These are phyloP conservation scores for Botrylloides violaceus DNA, from an alignment of 23 tunicate genomes.

Conservation along the genomic window DNA sequence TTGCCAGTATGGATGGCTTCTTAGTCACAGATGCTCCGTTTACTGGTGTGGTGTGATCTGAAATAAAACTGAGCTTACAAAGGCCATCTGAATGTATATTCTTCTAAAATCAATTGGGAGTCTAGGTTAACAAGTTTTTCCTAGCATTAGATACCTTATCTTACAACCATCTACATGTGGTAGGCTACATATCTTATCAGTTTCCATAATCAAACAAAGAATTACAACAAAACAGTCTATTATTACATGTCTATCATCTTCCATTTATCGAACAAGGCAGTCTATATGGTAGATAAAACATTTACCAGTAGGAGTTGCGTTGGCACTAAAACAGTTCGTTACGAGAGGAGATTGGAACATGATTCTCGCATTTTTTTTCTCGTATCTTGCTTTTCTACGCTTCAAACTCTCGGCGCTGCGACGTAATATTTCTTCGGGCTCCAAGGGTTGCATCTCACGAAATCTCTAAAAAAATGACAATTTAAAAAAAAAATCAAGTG, in stretches of 20 bases:
- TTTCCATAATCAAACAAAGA: no score
- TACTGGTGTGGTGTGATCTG: not conserved
- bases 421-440: slow-evolving; percentile 40
- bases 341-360: slow-evolving; percentile 60
- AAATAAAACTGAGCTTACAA: not conserved
- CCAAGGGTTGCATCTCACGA: slow-evolving; percentile 65
- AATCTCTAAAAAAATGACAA: slow-evolving; percentile 67
- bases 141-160: no score
- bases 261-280: no score
- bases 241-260: no score
- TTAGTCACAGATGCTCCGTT: not conserved
- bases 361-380: slow-evolving; percentile 30
- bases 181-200: no score
- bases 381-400: slow-evolving; percentile 25
- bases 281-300: no score
- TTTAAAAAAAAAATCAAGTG: no score
- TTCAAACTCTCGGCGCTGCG: slow-evolving; percentile 42
- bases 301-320: slow-evolving; percentile 1
- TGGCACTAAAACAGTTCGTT: slow-evolving; percentile 4
- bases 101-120: no score
- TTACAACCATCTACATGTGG: no score
- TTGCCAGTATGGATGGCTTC: slow-evolving; percentile 16
- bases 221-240: no score
- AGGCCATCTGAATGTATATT: no score
- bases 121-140: no score